These are phyloP conservation scores for Caranx melampygus DNA, from an alignment of 2,113 vertebrate species.

Conservation along the genomic window DNA sequence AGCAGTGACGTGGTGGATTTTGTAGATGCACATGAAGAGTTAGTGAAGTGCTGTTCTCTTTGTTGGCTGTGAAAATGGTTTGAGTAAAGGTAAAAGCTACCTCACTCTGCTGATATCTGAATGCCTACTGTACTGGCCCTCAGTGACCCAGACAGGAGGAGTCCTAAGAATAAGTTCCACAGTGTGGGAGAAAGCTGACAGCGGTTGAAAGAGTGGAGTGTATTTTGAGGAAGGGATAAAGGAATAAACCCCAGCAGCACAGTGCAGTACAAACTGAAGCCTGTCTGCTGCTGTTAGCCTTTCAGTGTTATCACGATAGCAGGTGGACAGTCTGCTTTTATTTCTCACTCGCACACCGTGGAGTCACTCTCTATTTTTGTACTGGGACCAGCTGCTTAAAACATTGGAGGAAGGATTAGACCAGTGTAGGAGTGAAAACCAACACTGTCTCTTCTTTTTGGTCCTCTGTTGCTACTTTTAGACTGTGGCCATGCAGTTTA, in stretches of 20 bases:
- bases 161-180: constrained; percentile 53
- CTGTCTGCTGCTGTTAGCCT: constrained; percentile 27
- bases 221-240: constrained; percentile 38
- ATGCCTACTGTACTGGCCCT: neutral
- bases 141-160: neutral
- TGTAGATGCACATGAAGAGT: neutral
- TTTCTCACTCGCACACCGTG: constrained; percentile 13
- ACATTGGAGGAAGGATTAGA: neutral
- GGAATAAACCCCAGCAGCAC: neutral
- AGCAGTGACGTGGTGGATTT: too few relatives aligned
- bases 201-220: constrained; percentile 50
- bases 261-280: constrained; percentile 14
- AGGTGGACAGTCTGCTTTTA: constrained; percentile 29
- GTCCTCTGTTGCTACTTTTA: neutral
- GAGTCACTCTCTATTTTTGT: constrained; percentile 1
- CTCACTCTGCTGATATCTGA: constrained; percentile 4
- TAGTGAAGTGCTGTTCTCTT: neutral
- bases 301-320: constrained; percentile 34
- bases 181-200: constrained; percentile 61
- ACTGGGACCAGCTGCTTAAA: neutral
- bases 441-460: neutral
- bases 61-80: neutral
- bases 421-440: neutral
- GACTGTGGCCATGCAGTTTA: neutral
- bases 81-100: neutral